Evolutionary conservation across 1,140 invertebrate genomes (phyloP).

Genomic region (Meloidogyne exigua): DNA sequence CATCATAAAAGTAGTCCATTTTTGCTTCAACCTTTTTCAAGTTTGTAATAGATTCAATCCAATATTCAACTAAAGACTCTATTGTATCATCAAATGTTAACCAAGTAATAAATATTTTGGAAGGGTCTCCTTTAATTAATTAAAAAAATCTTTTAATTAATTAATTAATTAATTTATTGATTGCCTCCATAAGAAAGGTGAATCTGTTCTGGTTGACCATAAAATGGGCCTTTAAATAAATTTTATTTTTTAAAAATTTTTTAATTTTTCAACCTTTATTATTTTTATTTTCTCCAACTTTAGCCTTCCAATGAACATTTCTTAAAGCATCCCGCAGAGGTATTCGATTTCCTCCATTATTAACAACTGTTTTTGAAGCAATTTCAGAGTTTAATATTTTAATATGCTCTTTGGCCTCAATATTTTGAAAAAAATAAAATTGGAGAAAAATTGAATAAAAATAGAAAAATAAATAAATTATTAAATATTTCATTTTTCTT

Average conservation of each 20-base stretch:
- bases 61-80: conserved; percentile 37
- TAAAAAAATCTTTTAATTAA: conserved; percentile 1
- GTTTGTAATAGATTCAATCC: conserved; percentile 15
- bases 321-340: not conserved
- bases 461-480: not conserved
- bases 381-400: not conserved
- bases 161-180: conserved; percentile 4
- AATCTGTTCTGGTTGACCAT: conserved; percentile 48
- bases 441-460: not conserved
- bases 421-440: conserved; percentile 3
- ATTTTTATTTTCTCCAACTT: not conserved
- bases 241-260: not conserved
- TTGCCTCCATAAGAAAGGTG: conserved; percentile 43
- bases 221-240: conserved; percentile 31
- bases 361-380: not conserved
- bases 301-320: conserved; percentile 14
- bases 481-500: conserved; percentile 1
- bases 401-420: not conserved
- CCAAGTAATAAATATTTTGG: conserved; percentile 40
- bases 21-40: conserved; percentile 31
- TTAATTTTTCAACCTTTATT: not conserved
- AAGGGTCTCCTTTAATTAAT: conserved; percentile 24
- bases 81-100: conserved; percentile 50
- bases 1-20: conserved; percentile 38
- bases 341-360: not conserved